Evolutionary conservation across 2,888 invertebrate species (phyloP).

Genomic region (Pocota personata): DNA sequence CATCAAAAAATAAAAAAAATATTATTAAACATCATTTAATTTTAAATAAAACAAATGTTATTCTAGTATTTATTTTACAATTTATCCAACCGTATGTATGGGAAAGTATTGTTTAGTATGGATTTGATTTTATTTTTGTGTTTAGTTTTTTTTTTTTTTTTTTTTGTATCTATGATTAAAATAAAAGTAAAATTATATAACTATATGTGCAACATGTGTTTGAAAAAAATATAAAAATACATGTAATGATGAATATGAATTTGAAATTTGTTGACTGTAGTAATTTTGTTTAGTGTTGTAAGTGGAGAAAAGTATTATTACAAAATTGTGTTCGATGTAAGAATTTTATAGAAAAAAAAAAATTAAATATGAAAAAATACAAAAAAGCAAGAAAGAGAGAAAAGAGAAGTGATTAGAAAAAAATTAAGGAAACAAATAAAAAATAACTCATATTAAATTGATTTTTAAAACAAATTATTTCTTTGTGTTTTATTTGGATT

Average conservation of each 20-base stretch:
- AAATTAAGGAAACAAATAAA: conserved; percentile 19
- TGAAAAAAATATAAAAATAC: too few relatives aligned
- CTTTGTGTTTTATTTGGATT: conserved; percentile 28
- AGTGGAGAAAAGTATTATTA: conserved; percentile 67
- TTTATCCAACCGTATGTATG: conserved; percentile 49
- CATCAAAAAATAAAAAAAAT: neutral
- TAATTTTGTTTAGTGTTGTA: conserved; percentile 37
- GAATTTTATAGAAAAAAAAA: conserved; percentile 35
- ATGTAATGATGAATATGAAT: conserved; percentile 34
- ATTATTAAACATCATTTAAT: neutral
- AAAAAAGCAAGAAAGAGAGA: conserved; percentile 12
- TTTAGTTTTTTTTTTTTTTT: neutral
- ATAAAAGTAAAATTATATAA: neutral
- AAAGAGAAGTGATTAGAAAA: conserved; percentile 26
- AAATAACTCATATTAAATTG: conserved; percentile 28
- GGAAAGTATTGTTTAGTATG: conserved; percentile 40
- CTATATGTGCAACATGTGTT: neutral
- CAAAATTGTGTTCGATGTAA: conserved; percentile 58
- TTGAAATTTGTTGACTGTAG: conserved; percentile 15
- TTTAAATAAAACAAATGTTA: conserved; percentile 16
- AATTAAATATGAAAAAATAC: neutral
- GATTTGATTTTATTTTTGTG: conserved; percentile 6
- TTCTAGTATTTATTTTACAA: conserved; percentile 64
- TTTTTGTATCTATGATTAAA: conserved; percentile 23
- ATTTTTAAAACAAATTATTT: conserved; percentile 12